Base-by-base conservation (phyloP, 2,113 vertebrate genomes). In the Puntigrus tetrazona region DNA sequence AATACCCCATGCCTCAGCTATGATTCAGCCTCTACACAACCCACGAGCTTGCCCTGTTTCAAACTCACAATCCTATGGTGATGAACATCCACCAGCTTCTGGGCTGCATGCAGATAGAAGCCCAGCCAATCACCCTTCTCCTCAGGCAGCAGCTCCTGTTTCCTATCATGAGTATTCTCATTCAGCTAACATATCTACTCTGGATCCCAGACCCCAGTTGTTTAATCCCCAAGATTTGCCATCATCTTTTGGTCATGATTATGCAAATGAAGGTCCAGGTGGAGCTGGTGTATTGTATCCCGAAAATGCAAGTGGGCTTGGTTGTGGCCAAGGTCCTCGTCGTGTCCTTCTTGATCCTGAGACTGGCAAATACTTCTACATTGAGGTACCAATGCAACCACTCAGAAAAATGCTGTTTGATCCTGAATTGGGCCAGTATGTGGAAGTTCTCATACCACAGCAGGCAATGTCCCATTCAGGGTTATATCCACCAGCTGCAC, bases 381-480 rank as follows among this genome's bases (percentile, higher is more conserved):
- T 99, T 36, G 97, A 99, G 88, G 92, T 95, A 0, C 96, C 96
- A 0, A 92, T 95, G 76, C 97, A 97, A 84, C 97, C 97, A 7
- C 91, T 96, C 63, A 94, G 96, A 85, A 96, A 97, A 87, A 95
- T 95, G 20, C 92, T 98, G 86, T 97, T 97, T 18, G 97, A 98
- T 88, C 97, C 97, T 0, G 97, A 99, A 90, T 97, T 95, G 0
- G 96, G 97, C 76, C 97, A 98, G 86, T 99, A 98, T 69, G 94
- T 99, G 84, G 97, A 99, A 88, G 97, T 98, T 74, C 93, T 98
- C 63, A 95, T 97, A 87, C 96, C 96, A 0, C 95, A 97, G 0
- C 94, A 95, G 50, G 90, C 95, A 6, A 89, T 94, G 78, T 93
- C 94, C 0, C 95, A 96, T 7, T 82, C 95, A 0, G 94, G 94